Evolutionary conservation across 2,888 invertebrate genomes (phyloP).

Genomic region (Drosophila rellima): DNA sequence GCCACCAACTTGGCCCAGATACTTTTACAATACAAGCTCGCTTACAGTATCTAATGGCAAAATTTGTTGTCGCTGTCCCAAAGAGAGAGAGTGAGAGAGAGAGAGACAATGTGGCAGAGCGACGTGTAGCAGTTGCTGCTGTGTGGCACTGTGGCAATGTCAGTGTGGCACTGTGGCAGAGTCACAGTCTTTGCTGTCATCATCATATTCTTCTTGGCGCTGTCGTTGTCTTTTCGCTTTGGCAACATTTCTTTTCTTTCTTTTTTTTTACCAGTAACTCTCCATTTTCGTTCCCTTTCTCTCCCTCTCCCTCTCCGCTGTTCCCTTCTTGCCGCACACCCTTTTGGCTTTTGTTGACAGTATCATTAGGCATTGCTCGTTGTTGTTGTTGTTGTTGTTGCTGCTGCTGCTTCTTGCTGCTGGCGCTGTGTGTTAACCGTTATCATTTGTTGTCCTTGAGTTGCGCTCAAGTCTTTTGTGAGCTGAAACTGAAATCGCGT

Average conservation of each 20-base stretch:
- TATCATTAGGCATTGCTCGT: slow-evolving; percentile 75
- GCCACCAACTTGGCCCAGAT: slow-evolving; percentile 15
- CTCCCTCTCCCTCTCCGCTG: neutral
- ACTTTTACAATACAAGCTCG: slow-evolving; percentile 63
- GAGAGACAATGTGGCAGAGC: slow-evolving; percentile 4
- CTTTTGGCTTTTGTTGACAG: slow-evolving; percentile 70
- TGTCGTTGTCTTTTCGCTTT: slow-evolving; percentile 46
- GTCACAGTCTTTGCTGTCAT: slow-evolving; percentile 73
- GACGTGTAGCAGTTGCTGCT: slow-evolving; percentile 15
- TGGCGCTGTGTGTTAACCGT: slow-evolving; percentile 69
- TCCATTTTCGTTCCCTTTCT: neutral
- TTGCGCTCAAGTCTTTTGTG: slow-evolving; percentile 58
- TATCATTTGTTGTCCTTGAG: slow-evolving; percentile 83
- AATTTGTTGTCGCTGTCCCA: slow-evolving; percentile 70
- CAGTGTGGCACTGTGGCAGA: slow-evolving; percentile 11
- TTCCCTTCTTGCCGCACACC: slow-evolving; percentile 19
- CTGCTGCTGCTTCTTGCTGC: slow-evolving; percentile 30
- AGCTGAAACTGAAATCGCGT: slow-evolving; percentile 67
- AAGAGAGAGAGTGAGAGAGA: neutral
- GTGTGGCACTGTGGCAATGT: slow-evolving; percentile 7
- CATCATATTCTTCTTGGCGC: slow-evolving; percentile 63
- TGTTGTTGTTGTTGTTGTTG: slow-evolving; percentile 38
- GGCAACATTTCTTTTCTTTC: slow-evolving; percentile 36
- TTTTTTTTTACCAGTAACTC: slow-evolving; percentile 5
- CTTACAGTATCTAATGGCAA: slow-evolving; percentile 78